Base-by-base conservation (phyloP, 1,140 invertebrate genomes). In the Sarcophaga peregrina region DNA sequence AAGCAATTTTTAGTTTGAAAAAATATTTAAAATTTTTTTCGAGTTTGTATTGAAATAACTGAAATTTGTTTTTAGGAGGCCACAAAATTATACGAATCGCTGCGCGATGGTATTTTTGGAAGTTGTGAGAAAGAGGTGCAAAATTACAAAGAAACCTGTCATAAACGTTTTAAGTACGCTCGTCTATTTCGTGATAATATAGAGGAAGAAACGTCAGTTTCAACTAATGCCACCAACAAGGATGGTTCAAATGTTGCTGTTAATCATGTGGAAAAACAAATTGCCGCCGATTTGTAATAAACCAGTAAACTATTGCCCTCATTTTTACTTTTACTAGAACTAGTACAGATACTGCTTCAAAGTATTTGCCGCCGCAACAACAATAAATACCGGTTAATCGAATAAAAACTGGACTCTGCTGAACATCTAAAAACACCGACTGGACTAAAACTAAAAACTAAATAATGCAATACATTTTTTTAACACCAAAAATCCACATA, bases 41-140 rank as follows among this genome's bases (percentile, higher is more conserved):
- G n/a, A 13, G 11, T 58, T 3, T 11, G 54, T 11, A n/a, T 58
- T 58, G 11, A 58, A 58, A 58, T 13, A 58, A 37, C 3, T 45
- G 13, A 75, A 83, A 80, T 45, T 82, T 86, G 80, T 85, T 85
- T 92, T 15, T 90, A 96, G 94, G 95, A 93, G 87, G 97, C 96
- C 91, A 94, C 93, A 81, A 94, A 94, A 84, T 94, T 97, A 25
- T 91, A 97, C 81, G 93, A 95, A 83, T 93, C 94, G 83, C 92
- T 98, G 86, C 92, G 93, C 84, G 93, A 93, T 81, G 96, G 95
- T 73, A 95, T 96, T 85, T 96, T 97, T 87, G 96, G 96, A 0
- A 90, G 92, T 48, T 95, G 94, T 88, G 94, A 95, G 72, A 88
- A 93, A 47, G 92, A 93, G 83, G 93, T 93, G 80, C 92, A 93